Conservation (phyloP, 2,888 invertebrate genomes). For the Xanthia icteritia region DNA sequence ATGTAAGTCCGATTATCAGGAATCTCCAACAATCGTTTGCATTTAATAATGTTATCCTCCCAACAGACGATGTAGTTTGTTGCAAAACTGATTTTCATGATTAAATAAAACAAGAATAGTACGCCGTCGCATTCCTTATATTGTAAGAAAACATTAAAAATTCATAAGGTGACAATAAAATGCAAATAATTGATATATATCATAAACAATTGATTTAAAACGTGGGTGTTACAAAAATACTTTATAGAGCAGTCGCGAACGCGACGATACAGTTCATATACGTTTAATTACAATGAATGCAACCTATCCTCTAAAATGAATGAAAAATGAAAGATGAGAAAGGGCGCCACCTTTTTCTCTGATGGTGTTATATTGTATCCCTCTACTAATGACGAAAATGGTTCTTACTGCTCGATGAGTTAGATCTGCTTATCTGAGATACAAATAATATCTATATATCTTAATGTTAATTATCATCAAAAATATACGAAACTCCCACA, state of each 20-base stretch:
- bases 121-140: constrained; percentile 89
- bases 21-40: constrained; percentile 26
- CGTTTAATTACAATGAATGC: constrained; percentile 87
- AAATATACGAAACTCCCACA: constrained; percentile 78
- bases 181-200: constrained; percentile 52
- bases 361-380: constrained; percentile 77
- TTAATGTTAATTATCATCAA: constrained; percentile 77
- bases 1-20: constrained; percentile 53
- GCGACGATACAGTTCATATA: constrained; percentile 62
- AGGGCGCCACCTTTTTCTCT: constrained; percentile 82
- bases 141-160: constrained; percentile 83
- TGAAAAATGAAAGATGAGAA: constrained; percentile 78
- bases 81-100: neutral
- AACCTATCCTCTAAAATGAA: constrained; percentile 86
- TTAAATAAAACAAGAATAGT: constrained; percentile 79
- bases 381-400: constrained; percentile 78
- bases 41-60: constrained; percentile 44
- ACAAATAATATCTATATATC: constrained; percentile 77
- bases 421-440: constrained; percentile 75
- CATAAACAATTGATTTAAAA: constrained; percentile 54
- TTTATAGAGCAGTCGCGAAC: constrained; percentile 38
- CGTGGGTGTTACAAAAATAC: constrained; percentile 53
- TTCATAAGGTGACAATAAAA: constrained; percentile 65
- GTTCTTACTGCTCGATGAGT: constrained; percentile 79
- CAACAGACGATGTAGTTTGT: constrained; percentile 1